phyloP scores from a whole-genome alignment of 2,888 invertebrate genomes.

The Drosophila vallismaia region DNA sequence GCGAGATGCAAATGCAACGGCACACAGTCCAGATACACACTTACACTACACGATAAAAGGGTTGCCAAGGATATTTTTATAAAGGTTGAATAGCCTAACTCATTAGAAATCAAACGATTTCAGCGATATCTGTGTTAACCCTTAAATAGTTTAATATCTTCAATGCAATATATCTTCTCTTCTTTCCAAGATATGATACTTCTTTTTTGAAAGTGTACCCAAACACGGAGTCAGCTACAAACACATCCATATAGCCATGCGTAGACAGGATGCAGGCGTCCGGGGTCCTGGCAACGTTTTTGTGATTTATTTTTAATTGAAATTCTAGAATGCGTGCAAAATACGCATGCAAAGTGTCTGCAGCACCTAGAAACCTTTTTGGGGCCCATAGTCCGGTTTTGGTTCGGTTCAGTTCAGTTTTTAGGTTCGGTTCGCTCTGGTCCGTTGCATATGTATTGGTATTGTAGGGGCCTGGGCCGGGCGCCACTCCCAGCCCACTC shows the following conservation, averaged over 20 bases:
- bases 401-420: slow-evolving; percentile 8
- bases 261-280: slow-evolving; percentile 37
- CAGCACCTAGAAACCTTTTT: slow-evolving; percentile 77
- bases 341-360: slow-evolving; percentile 81
- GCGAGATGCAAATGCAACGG: slow-evolving; percentile 77
- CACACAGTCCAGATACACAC: slow-evolving; percentile 51
- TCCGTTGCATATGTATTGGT: slow-evolving; percentile 38
- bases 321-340: slow-evolving; percentile 84
- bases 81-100: too few species aligned
- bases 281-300: slow-evolving; percentile 71
- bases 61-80: not conserved
- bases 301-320: slow-evolving; percentile 84
- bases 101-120: not conserved
- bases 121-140: not conserved
- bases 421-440: slow-evolving; percentile 7
- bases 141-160: not conserved
- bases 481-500: slow-evolving; percentile 13
- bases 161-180: not conserved
- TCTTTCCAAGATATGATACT: not conserved
- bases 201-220: slow-evolving; percentile 1
- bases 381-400: slow-evolving; percentile 15
- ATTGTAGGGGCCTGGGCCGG: slow-evolving; percentile 16
- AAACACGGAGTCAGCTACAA: slow-evolving; percentile 13
- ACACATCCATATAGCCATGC: slow-evolving; percentile 1
- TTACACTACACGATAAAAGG: slow-evolving; percentile 23